Evolutionary conservation across 2,888 invertebrate genomes (phyloP).

Genomic region (Ectemnius cavifrons): DNA sequence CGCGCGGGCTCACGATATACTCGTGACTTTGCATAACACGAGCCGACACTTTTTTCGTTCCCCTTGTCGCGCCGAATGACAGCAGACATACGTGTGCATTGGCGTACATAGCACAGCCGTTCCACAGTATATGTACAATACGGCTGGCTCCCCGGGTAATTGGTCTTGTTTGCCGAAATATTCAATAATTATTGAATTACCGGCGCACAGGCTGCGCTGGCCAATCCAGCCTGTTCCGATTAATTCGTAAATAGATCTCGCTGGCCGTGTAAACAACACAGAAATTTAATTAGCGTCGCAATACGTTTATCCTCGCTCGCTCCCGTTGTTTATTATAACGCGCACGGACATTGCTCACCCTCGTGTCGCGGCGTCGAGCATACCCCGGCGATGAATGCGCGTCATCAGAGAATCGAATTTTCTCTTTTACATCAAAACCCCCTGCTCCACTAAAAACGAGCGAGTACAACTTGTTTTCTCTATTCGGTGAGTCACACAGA

Average conservation of each 20-base stretch:
- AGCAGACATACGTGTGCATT: too few relatives aligned
- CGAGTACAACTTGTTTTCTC: too few relatives aligned
- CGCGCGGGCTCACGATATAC: not conserved
- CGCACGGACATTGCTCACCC: slow-evolving; percentile 11
- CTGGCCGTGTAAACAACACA: slow-evolving; percentile 40
- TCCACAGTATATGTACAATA: not conserved
- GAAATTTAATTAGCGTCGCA: slow-evolving; percentile 44
- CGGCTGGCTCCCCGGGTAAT: slow-evolving; percentile 22
- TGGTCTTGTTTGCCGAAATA: slow-evolving; percentile 36
- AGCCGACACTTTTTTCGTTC: not conserved
- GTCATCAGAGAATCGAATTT: slow-evolving; percentile 11
- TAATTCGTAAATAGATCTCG: slow-evolving; percentile 47
- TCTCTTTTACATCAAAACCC: not conserved
- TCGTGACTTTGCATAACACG: slow-evolving; percentile 4
- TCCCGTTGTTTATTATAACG: slow-evolving; percentile 39
- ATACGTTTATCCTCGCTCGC: slow-evolving; percentile 14
- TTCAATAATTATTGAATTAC: slow-evolving; percentile 45
- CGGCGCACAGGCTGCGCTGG: slow-evolving; percentile 9
- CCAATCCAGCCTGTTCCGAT: slow-evolving; percentile 35
- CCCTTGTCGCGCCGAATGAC: too few relatives aligned
- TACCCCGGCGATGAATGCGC: not conserved
- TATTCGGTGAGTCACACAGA: too few relatives aligned
- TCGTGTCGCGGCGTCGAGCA: not conserved
- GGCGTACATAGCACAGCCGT: too few relatives aligned
- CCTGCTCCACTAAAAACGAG: too few relatives aligned